phyloP scores from a whole-genome alignment of 1,140 invertebrate species.

The Drosophila tropicalis region DNA sequence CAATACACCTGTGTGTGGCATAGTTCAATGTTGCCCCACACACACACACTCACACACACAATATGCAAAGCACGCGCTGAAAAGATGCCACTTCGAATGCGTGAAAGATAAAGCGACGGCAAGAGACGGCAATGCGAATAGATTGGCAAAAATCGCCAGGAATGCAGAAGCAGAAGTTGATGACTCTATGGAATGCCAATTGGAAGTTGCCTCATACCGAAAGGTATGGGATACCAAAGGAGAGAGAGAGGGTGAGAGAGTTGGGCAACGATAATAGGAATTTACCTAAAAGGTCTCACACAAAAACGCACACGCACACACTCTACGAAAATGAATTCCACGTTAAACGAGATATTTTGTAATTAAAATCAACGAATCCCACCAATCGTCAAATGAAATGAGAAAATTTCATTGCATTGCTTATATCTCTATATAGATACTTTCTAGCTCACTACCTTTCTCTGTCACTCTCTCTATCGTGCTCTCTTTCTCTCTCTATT shows the following conservation, averaged over 20 bases:
- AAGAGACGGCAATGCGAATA: background rate
- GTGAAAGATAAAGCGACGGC: background rate
- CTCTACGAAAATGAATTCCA: background rate
- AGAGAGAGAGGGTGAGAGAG: background rate
- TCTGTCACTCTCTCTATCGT: constrained; percentile 12
- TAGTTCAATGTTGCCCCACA: background rate
- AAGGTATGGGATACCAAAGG: background rate
- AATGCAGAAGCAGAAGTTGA: constrained; percentile 13
- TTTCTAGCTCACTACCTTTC: constrained; percentile 8
- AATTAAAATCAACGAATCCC: constrained; percentile 5
- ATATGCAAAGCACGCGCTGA: constrained; percentile 22
- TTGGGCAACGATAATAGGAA: constrained; percentile 8
- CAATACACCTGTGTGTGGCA: background rate
- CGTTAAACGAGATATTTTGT: constrained; percentile 11
- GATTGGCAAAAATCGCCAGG: constrained; percentile 13
- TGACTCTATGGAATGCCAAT: constrained; percentile 20
- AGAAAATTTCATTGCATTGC: constrained; percentile 3
- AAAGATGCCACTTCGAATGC: constrained; percentile 19
- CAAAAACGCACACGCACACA: background rate
- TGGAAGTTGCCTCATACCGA: constrained; percentile 1
- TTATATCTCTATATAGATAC: background rate
- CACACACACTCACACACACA: background rate
- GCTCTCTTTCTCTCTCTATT: constrained; percentile 19
- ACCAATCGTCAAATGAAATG: constrained; percentile 6
- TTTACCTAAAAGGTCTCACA: constrained; percentile 3